Evolutionary conservation across 2,888 invertebrate genomes (phyloP).

Genomic region (Conchocele bisecta): DNA sequence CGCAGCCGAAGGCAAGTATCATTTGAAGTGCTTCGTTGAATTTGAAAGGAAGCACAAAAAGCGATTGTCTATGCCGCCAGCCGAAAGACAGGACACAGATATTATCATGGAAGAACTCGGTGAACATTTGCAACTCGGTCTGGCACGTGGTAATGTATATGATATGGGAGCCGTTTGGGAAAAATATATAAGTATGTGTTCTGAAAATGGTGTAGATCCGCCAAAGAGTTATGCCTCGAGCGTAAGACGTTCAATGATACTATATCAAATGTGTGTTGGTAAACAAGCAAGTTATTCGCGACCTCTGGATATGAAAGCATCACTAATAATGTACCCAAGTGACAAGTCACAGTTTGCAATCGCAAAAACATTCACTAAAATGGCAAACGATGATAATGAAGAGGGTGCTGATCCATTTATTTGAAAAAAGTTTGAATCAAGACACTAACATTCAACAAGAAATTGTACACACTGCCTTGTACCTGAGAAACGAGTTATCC

Average conservation of each 20-base stretch:
- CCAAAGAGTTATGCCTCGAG: constrained; percentile 4
- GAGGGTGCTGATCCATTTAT: too few relatives aligned
- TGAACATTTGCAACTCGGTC: constrained; percentile 5
- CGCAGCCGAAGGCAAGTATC: constrained; percentile 8
- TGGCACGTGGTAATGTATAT: constrained; percentile 20
- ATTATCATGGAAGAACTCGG: constrained; percentile 1
- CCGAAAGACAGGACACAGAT: too few relatives aligned
- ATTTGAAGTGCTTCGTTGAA: background rate
- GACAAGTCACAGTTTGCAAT: too few relatives aligned
- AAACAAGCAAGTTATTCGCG: constrained; percentile 1
- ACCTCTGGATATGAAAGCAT: constrained; percentile 9
- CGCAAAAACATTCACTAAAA: too few relatives aligned
- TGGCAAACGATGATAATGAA: too few relatives aligned
- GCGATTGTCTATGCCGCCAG: background rate
- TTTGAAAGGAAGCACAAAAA: background rate
- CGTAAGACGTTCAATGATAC: constrained; percentile 15
- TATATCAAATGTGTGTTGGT: background rate
- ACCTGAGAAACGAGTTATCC: background rate
- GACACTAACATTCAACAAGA: constrained; percentile 19
- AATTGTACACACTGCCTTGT: constrained; percentile 8
- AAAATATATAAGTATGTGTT: background rate
- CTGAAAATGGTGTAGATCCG: background rate
- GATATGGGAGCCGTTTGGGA: constrained; percentile 15
- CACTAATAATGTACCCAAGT: too few relatives aligned
- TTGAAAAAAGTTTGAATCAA: too few relatives aligned